Percentiles rank a stretch among this genome's conserved stretches.
Evolutionary conservation across 2,888 invertebrate genomes (phyloP).

Genomic region (Andrena fulva): DNA sequence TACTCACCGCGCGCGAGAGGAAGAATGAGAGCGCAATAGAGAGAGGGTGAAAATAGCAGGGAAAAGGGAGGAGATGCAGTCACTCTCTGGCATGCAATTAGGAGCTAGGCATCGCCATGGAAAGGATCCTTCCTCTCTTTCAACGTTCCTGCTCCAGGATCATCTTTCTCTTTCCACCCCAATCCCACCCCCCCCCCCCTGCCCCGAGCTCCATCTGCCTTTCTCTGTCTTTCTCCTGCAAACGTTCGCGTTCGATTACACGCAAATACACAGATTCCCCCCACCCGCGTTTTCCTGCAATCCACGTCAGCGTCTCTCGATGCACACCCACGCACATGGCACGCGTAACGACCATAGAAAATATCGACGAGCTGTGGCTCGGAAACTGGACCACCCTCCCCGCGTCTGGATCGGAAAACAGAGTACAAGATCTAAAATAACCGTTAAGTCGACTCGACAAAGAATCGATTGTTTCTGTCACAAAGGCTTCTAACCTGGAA

Average conservation of each 20-base stretch:
- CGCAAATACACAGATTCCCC: conserved; percentile 51
- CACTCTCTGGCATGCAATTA: conserved; percentile 75
- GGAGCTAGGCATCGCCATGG: conserved; percentile 63
- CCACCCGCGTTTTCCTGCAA: conserved; percentile 35
- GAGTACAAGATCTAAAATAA: conserved; percentile 16
- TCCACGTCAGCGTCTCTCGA: conserved; percentile 39
- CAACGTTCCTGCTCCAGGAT: conserved; percentile 36
- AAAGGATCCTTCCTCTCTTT: conserved; percentile 63
- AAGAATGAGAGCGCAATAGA: conserved; percentile 37
- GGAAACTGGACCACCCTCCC: conserved; percentile 34
- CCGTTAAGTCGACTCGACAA: conserved; percentile 1
- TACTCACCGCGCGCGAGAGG: conserved; percentile 54
- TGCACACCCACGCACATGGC: conserved; percentile 5
- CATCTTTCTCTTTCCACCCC: conserved; percentile 19
- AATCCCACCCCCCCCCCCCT: background rate
- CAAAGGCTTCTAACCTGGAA: background rate
- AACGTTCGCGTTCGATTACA: conserved; percentile 35
- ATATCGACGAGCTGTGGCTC: conserved; percentile 27
- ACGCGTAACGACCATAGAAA: conserved; percentile 42
- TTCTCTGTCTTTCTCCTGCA: background rate
- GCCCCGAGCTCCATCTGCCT: background rate
- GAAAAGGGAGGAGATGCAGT: conserved; percentile 64
- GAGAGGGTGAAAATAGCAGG: conserved; percentile 38
- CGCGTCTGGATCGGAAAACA: background rate
- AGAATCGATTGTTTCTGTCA: conserved; percentile 1